phyloP scores from a whole-genome alignment of 2,797 vertebrate genomes.

The Coccyzus lansbergi region DNA sequence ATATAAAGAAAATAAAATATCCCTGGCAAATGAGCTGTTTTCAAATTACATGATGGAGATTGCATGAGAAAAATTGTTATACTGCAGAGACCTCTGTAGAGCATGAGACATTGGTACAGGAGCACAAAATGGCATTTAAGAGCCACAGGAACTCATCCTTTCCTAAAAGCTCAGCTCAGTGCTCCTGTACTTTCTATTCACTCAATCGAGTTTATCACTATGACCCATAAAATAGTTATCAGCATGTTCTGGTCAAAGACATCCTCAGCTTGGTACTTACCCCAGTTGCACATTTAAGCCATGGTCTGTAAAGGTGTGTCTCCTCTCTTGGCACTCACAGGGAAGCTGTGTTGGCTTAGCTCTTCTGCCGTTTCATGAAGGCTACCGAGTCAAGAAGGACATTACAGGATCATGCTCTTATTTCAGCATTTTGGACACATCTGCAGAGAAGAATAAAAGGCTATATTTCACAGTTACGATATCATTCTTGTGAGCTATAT shows the following conservation, averaged over 20 bases:
- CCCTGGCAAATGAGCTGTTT: neutral
- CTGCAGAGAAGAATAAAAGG: slow-evolving; percentile 44
- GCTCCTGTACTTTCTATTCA: neutral
- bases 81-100: neutral
- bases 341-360: neutral
- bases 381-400: neutral
- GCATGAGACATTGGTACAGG: neutral
- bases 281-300: rapidly evolving
- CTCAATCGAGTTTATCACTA: neutral
- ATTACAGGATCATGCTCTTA: neutral
- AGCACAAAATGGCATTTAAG: neutral
- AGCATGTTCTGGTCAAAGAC: neutral
- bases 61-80: neutral
- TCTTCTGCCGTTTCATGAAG: neutral
- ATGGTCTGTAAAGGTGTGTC: neutral
- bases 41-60: neutral
- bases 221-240: neutral
- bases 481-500: slow-evolving; percentile 56
- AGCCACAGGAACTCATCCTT: neutral
- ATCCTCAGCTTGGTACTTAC: neutral
- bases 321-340: neutral
- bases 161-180: neutral
- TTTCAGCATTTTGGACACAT: slow-evolving; percentile 39
- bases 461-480: slow-evolving; percentile 65
- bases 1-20: neutral